Conservation (phyloP, 2,797 vertebrate species). For the Manis pentadactyla region DNA sequence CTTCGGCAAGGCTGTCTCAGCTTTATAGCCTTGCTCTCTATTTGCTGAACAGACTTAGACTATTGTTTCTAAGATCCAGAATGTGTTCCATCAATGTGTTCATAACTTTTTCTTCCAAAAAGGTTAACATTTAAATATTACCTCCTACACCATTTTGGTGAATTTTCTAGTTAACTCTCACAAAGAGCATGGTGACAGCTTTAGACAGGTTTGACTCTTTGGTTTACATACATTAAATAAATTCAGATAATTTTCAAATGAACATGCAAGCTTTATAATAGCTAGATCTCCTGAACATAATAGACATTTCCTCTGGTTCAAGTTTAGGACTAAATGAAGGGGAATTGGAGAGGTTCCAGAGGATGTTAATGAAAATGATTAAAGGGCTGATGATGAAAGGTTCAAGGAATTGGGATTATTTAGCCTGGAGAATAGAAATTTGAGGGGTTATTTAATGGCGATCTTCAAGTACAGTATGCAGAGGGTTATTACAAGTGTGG, state of each 20-base stretch:
- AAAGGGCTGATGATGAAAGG: slow-evolving; percentile 81
- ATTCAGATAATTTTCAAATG: slow-evolving; percentile 2
- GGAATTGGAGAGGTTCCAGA: slow-evolving; percentile 73
- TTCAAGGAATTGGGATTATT: slow-evolving; percentile 72
- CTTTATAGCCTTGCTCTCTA: not conserved
- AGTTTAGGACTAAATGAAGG: slow-evolving; percentile 68
- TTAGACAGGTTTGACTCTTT: not conserved
- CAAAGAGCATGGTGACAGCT: not conserved
- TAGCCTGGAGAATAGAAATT: slow-evolving; percentile 69
- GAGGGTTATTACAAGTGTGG: slow-evolving; percentile 49
- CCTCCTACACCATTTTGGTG: not conserved
- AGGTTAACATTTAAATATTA: not conserved
- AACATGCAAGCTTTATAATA: slow-evolving; percentile 50
- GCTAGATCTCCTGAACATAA: slow-evolving; percentile 56
- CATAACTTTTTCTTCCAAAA: not conserved
- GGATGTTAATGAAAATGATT: slow-evolving; percentile 80
- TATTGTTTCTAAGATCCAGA: too few species aligned
- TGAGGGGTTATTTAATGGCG: slow-evolving; percentile 72
- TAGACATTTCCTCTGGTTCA: slow-evolving; percentile 37
- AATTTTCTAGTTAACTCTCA: not conserved
- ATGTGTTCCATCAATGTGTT: too few species aligned
- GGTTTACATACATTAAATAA: not conserved
- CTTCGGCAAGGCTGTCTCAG: not conserved
- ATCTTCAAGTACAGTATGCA: slow-evolving; percentile 48
- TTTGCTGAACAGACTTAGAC: not conserved